Percentiles rank a stretch among this genome's conserved stretches.
Conservation (phyloP, 1,140 invertebrate genomes). For the Archegozetes longisetosus region DNA sequence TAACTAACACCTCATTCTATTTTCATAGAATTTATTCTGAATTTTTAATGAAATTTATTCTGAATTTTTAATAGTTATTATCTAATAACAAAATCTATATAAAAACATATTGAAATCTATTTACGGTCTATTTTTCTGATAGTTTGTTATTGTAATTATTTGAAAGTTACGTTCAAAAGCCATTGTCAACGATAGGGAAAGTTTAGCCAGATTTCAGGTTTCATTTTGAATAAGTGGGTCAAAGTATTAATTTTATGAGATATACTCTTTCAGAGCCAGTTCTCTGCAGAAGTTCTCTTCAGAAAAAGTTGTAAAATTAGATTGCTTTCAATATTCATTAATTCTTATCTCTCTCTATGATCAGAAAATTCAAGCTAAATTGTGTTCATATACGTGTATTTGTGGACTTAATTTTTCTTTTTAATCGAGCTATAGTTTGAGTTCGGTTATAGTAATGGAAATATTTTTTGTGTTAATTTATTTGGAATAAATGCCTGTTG, state of each 20-base stretch:
- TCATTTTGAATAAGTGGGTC: not conserved
- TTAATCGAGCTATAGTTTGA: too few relatives aligned
- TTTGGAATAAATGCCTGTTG: not conserved
- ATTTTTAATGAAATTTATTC: not conserved
- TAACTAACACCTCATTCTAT: too few relatives aligned
- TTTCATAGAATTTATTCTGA: too few relatives aligned
- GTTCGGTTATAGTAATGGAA: too few relatives aligned
- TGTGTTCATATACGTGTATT: too few relatives aligned
- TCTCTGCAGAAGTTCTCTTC: too few relatives aligned
- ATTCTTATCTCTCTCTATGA: not conserved
- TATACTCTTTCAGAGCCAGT: not conserved
- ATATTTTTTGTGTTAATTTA: too few relatives aligned
- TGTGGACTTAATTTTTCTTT: too few relatives aligned
- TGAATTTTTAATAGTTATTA: not conserved
- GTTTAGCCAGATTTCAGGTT: not conserved
- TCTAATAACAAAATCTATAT: not conserved
- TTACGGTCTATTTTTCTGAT: not conserved
- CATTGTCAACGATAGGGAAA: not conserved
- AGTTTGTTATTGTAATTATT: not conserved
- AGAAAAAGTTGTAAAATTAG: too few relatives aligned
- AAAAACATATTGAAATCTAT: not conserved
- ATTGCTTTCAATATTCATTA: not conserved
- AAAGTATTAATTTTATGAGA: not conserved
- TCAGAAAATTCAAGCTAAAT: too few relatives aligned
- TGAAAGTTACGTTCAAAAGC: not conserved